Percentiles rank a stretch among this genome's conserved stretches.
Conservation (phyloP, 2,888 invertebrate genomes). For the Sabellastarte sp. region DNA sequence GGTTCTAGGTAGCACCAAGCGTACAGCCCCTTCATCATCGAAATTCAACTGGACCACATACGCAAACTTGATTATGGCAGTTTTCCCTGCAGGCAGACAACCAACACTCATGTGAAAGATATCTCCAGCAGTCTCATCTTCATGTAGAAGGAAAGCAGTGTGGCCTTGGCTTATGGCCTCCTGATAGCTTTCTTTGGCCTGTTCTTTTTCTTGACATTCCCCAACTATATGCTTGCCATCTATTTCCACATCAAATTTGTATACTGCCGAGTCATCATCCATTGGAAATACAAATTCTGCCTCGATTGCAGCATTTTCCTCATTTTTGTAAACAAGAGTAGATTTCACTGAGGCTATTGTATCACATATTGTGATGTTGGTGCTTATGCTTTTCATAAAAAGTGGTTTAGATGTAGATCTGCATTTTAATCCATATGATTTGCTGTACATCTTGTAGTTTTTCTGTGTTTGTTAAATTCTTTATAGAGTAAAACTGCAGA, state of each 20-base stretch:
- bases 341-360: constrained; percentile 32
- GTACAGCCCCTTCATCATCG: constrained; percentile 31
- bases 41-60: constrained; percentile 36
- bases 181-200: constrained; percentile 36
- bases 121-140: constrained; percentile 32
- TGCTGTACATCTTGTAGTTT: too few relatives aligned
- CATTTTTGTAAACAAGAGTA: constrained; percentile 32
- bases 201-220: constrained; percentile 40
- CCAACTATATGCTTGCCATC: constrained; percentile 37
- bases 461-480: too few relatives aligned
- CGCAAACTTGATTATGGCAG: constrained; percentile 29
- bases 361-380: constrained; percentile 26
- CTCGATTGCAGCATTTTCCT: constrained; percentile 30
- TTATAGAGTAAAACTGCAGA: too few relatives aligned
- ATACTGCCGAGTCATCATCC: constrained; percentile 38
- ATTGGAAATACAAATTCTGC: constrained; percentile 38
- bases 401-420: too few relatives aligned
- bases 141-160: constrained; percentile 35
- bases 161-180: constrained; percentile 34
- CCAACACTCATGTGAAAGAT: constrained; percentile 38
- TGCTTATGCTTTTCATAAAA: constrained; percentile 25
- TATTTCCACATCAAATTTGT: constrained; percentile 39
- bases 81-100: constrained; percentile 33
- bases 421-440: too few relatives aligned
- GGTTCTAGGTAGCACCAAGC: too few relatives aligned